These are phyloP conservation scores for Drosophila mimica DNA, from an alignment of 2,888 invertebrate genomes.

Conservation along the genomic window DNA sequence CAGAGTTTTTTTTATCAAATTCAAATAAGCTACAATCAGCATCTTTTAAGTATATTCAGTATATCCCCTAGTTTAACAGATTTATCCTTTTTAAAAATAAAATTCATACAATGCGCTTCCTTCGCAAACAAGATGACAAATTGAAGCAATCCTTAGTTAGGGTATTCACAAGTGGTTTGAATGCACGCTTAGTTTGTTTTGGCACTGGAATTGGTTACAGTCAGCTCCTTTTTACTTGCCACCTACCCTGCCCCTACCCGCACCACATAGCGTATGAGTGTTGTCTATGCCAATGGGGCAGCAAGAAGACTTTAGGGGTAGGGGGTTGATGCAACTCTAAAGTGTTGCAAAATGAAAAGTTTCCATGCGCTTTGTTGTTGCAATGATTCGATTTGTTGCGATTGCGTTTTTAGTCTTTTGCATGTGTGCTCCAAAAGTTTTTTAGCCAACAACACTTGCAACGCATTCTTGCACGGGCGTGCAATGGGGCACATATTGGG, in stretches of 20 bases:
- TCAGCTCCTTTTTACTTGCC: constrained; percentile 15
- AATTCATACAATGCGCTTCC: background rate
- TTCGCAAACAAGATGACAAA: background rate
- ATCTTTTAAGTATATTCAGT: background rate
- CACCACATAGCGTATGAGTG: constrained; percentile 37
- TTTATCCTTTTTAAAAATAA: background rate
- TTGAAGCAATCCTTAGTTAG: background rate
- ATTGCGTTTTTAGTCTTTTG: constrained; percentile 79
- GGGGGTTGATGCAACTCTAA: constrained; percentile 39
- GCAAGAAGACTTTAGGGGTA: constrained; percentile 16
- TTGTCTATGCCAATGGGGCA: constrained; percentile 41
- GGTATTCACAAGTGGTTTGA: constrained; percentile 46
- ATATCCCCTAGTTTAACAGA: background rate
- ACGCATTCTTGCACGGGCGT: background rate
- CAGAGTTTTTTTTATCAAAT: background rate
- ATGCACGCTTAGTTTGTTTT: constrained; percentile 69
- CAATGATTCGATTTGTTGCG: constrained; percentile 79
- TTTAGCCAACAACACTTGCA: constrained; percentile 25
- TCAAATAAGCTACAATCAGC: background rate
- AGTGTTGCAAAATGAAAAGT: constrained; percentile 77
- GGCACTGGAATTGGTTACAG: constrained; percentile 38
- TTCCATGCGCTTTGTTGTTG: constrained; percentile 68
- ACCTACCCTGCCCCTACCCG: background rate
- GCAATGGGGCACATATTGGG: too few species aligned
- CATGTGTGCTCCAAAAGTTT: constrained; percentile 68